These are phyloP conservation scores for Drosophila parabipectinata DNA, from an alignment of 1,140 invertebrate species.

Conservation along the genomic window DNA sequence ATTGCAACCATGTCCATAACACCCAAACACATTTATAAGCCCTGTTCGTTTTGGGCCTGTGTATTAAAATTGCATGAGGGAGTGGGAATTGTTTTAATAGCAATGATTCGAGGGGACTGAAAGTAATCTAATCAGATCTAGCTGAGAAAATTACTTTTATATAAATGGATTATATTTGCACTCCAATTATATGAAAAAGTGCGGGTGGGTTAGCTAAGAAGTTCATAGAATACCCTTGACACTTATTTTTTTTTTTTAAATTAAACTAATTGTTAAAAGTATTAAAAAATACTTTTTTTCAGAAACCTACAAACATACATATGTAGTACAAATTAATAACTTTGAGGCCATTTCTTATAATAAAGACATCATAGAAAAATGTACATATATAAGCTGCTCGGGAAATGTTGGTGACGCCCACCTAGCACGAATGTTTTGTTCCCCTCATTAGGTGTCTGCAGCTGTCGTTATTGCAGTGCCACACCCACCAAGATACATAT, in stretches of 20 bases:
- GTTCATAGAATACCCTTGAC: background rate
- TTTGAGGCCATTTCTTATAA: conserved; percentile 21
- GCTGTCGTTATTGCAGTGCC: conserved; percentile 47
- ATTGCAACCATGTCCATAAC: conserved; percentile 8
- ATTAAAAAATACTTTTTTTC: background rate
- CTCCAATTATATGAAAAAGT: background rate
- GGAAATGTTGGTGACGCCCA: conserved; percentile 44
- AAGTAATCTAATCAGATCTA: conserved; percentile 28
- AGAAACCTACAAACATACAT: conserved; percentile 11
- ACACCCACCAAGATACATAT: conserved; percentile 15
- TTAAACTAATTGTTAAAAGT: too few relatives aligned
- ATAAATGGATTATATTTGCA: background rate
- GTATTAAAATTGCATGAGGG: conserved; percentile 14
- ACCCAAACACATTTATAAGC: conserved; percentile 40
- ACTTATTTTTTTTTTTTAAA: too few relatives aligned
- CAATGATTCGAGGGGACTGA: conserved; percentile 2
- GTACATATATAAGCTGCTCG: conserved; percentile 40
- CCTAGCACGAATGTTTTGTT: conserved; percentile 33
- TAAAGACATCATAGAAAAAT: conserved; percentile 22
- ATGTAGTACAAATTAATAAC: conserved; percentile 10
- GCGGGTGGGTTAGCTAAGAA: background rate
- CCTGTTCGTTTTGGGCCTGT: conserved; percentile 38
- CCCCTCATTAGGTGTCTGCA: conserved; percentile 23
- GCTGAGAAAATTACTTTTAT: background rate
- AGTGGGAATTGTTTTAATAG: conserved; percentile 13